A percentile compares a stretch with the other conserved stretches of the same genome.
These are phyloP conservation scores for Prunella fulvescens DNA, from an alignment of 2,113 vertebrate genomes.

Conservation along the genomic window DNA sequence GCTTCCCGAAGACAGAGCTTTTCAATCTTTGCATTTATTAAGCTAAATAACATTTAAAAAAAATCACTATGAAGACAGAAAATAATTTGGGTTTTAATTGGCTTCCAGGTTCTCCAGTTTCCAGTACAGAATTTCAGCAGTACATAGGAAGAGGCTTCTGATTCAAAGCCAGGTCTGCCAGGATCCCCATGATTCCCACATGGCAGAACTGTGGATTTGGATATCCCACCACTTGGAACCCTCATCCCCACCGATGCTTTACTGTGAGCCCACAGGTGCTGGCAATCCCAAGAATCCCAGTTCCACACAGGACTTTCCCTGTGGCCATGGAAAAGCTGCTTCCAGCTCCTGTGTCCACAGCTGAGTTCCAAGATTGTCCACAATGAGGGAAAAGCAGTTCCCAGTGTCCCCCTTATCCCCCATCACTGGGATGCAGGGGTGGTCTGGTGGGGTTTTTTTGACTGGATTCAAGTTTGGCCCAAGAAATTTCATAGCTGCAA, in stretches of 20 bases:
- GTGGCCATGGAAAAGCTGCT: not conserved
- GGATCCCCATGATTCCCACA: not conserved
- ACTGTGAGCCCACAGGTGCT: not conserved
- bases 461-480: not conserved
- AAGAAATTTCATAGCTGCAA: not conserved
- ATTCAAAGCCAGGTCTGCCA: not conserved
- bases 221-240: not conserved
- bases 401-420: rapidly evolving
- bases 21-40: not conserved
- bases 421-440: not conserved
- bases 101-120: not conserved
- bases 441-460: not conserved
- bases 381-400: not conserved
- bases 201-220: not conserved
- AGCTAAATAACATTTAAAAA: not conserved
- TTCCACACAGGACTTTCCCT: not conserved
- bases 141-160: not conserved
- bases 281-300: not conserved
- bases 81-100: not conserved
- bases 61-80: not conserved
- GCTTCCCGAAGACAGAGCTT: not conserved
- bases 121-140: not conserved
- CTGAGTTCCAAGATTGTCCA: not conserved
- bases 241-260: not conserved
- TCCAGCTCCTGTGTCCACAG: not conserved